These are phyloP conservation scores for Labeo rohita DNA, from an alignment of 2,113 vertebrate genomes.

Conservation along the genomic window DNA sequence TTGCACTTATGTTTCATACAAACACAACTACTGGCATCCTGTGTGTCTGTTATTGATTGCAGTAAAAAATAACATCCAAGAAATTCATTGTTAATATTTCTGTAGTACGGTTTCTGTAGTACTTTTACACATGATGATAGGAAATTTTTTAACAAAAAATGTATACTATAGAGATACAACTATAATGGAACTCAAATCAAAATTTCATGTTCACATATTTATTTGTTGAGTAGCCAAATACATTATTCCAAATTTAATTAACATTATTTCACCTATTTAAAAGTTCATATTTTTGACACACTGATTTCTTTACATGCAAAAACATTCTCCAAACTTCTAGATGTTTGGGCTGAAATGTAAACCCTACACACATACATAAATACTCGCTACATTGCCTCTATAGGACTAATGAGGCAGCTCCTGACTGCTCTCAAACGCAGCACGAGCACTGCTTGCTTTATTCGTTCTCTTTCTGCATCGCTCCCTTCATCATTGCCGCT, in stretches of 20 bases:
- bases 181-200: too few relatives aligned
- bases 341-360: background rate
- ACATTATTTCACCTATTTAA: background rate
- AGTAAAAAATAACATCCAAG: background rate
- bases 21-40: background rate
- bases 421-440: slow-evolving; percentile 25
- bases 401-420: slow-evolving; percentile 46
- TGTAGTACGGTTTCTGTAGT: background rate
- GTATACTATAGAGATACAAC: too few relatives aligned
- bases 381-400: slow-evolving; percentile 9
- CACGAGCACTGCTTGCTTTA: slow-evolving; percentile 17
- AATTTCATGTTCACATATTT: background rate
- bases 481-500: slow-evolving; percentile 36
- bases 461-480: slow-evolving; percentile 10
- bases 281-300: background rate
- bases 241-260: background rate
- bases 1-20: background rate
- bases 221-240: background rate
- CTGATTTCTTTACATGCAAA: background rate
- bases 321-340: background rate
- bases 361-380: background rate
- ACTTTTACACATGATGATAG: too few relatives aligned
- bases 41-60: background rate
- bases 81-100: background rate
- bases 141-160: too few relatives aligned